Conservation (phyloP, 2,113 vertebrate genomes). For the Morone chrysops region DNA sequence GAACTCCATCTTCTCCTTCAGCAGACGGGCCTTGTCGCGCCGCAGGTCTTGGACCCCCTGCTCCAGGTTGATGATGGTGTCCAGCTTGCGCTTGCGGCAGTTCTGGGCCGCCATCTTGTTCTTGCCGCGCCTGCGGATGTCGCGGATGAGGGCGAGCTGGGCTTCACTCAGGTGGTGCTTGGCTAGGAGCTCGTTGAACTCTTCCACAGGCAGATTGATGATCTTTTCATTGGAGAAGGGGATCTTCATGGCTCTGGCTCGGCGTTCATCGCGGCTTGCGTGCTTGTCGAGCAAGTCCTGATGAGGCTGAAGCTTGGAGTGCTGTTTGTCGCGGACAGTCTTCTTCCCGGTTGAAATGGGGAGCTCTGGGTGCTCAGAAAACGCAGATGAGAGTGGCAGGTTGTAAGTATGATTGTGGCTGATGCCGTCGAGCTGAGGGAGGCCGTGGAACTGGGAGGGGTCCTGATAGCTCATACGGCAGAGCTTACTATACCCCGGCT, state of each 20-base stretch:
- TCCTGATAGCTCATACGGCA: conserved; percentile 99
- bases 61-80: conserved; percentile 97
- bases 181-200: conserved; percentile 98
- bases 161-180: conserved; percentile 96
- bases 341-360: conserved; percentile 86
- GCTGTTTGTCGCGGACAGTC: conserved; percentile 86
- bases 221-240: conserved; percentile 99
- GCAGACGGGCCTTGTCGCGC: conserved; percentile 91
- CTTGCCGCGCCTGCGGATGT: conserved; percentile 96
- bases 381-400: conserved; percentile 85
- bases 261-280: conserved; percentile 93
- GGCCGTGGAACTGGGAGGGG: conserved; percentile 90
- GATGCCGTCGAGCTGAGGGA: conserved; percentile 94
- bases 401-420: conserved; percentile 99
- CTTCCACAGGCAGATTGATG: conserved; percentile 97
- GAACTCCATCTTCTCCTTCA: conserved; percentile 97
- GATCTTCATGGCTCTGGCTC: conserved; percentile 97
- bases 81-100: conserved; percentile 98
- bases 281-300: conserved; percentile 92
- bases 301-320: conserved; percentile 75
- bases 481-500: conserved; percentile 95
- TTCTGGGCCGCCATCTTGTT: conserved; percentile 99
- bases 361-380: conserved; percentile 83
- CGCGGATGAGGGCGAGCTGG: conserved; percentile 96
- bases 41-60: conserved; percentile 95